Evolutionary conservation across 2,113 vertebrate species (phyloP).

Genomic region (Naja naja): DNA sequence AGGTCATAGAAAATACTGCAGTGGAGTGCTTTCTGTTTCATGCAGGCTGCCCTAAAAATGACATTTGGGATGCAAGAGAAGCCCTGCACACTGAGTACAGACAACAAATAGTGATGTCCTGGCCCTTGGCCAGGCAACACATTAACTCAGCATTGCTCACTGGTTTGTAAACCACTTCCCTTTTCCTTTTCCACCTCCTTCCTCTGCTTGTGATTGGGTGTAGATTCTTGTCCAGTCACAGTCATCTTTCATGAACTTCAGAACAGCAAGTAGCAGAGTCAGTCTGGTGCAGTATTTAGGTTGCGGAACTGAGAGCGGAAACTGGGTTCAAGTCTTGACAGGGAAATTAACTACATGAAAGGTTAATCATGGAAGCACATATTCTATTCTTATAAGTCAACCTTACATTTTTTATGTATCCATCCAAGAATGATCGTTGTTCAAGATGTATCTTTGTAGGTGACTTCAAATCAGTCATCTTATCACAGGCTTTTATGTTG

Average conservation of each 20-base stretch:
- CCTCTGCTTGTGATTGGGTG: background rate
- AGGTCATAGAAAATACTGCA: background rate
- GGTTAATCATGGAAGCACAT: background rate
- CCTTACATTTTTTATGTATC: background rate
- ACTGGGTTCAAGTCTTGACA: background rate
- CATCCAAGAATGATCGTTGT: background rate
- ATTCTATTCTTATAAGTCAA: background rate
- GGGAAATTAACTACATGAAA: background rate
- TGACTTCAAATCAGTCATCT: background rate
- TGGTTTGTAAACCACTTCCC: conserved; percentile 4
- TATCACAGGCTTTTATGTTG: background rate
- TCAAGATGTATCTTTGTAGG: background rate
- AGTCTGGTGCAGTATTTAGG: too few species aligned
- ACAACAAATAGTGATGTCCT: background rate
- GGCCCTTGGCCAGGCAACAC: conserved; percentile 21
- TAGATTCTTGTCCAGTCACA: background rate
- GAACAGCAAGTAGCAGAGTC: background rate
- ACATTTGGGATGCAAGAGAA: conserved; percentile 21
- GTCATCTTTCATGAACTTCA: background rate
- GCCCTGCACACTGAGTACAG: background rate
- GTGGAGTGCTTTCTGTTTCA: background rate
- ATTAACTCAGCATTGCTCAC: conserved; percentile 9
- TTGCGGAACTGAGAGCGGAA: background rate
- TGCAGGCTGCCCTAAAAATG: conserved; percentile 2
- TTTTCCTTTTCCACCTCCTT: background rate